Evolutionary conservation across 2,888 invertebrate species (phyloP).

Genomic region (Leptura quadrifasciata): DNA sequence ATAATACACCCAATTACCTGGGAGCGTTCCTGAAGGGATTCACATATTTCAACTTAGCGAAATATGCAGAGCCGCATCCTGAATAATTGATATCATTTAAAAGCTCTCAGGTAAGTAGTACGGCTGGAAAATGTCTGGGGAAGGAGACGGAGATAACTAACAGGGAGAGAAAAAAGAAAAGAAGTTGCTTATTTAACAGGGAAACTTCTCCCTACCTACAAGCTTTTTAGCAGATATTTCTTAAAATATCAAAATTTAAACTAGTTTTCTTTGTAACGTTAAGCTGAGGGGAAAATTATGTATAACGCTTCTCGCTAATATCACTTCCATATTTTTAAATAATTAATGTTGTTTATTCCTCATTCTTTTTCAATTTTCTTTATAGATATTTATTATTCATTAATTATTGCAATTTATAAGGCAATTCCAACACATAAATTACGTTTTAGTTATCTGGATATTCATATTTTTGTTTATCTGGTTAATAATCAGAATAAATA

Average conservation of each 20-base stretch:
- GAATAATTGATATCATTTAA: conserved; percentile 64
- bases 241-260: conserved; percentile 28
- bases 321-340: background rate
- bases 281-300: background rate
- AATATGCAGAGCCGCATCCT: conserved; percentile 44
- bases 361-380: no score
- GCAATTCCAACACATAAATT: no score
- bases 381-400: no score
- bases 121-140: conserved; percentile 21
- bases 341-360: background rate
- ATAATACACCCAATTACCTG: conserved; percentile 36
- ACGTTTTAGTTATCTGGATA: no score
- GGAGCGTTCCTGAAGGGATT: conserved; percentile 27
- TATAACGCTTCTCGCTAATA: background rate
- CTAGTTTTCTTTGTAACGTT: background rate
- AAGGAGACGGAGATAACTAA: conserved; percentile 8
- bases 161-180: conserved; percentile 13
- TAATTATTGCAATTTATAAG: no score
- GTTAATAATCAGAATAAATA: no score
- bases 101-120: conserved; percentile 60
- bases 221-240: conserved; percentile 11
- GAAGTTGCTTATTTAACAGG: conserved; percentile 10
- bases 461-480: no score
- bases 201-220: conserved; percentile 5
- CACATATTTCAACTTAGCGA: conserved; percentile 39